These are phyloP conservation scores for Hirundichthys speculiger DNA, from an alignment of 2,113 vertebrate genomes.

Conservation along the genomic window DNA sequence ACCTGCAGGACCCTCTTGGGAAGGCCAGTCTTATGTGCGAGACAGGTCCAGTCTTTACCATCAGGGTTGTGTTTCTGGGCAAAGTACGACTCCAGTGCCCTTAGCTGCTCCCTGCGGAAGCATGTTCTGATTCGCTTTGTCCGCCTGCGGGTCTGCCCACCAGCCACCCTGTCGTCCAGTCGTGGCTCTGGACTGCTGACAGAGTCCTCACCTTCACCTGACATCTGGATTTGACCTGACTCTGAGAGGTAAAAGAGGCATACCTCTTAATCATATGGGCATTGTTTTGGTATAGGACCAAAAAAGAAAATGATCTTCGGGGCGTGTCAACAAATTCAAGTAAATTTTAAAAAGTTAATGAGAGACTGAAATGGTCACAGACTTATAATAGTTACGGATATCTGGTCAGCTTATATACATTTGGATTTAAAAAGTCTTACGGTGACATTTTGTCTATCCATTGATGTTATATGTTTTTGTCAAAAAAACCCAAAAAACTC, in stretches of 20 bases:
- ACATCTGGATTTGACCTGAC: slow-evolving; percentile 24
- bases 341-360: too few species aligned
- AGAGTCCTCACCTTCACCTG: slow-evolving; percentile 72
- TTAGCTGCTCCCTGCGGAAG: slow-evolving; percentile 79
- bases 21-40: slow-evolving; percentile 75
- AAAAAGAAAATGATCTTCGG: too few species aligned
- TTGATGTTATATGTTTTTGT: too few species aligned
- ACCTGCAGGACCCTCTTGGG: slow-evolving; percentile 81
- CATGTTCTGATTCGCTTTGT: slow-evolving; percentile 79
- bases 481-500: neutral
- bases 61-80: slow-evolving; percentile 78
- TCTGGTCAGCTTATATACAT: too few species aligned
- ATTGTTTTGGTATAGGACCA: too few species aligned
- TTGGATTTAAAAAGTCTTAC: too few species aligned
- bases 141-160: slow-evolving; percentile 42
- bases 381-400: too few species aligned
- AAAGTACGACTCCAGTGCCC: slow-evolving; percentile 78
- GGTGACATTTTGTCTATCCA: too few species aligned
- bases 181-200: slow-evolving; percentile 73
- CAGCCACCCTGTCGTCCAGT: slow-evolving; percentile 35
- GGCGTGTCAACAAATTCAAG: too few species aligned
- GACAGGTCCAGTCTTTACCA: slow-evolving; percentile 77
- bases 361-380: too few species aligned
- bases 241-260: neutral
- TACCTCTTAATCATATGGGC: too few species aligned